These are phyloP conservation scores for Napeogenes sylphis DNA, from an alignment of 2,888 invertebrate species.

Conservation along the genomic window DNA sequence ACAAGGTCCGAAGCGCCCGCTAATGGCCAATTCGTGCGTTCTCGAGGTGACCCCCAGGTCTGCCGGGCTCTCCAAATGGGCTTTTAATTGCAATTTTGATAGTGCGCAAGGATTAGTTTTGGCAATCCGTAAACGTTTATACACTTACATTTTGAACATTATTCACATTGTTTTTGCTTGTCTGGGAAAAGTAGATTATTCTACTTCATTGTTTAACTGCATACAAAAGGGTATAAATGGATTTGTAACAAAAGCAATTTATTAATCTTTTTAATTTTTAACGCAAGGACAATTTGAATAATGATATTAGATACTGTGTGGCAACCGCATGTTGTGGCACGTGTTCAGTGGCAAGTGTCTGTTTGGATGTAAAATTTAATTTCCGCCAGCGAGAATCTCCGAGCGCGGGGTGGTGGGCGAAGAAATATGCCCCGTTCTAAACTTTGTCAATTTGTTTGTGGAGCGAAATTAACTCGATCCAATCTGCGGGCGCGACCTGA, in stretches of 20 bases:
- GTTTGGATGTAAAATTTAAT: conserved; percentile 78
- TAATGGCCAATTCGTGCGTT: conserved; percentile 78
- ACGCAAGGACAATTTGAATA: background rate
- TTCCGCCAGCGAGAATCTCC: conserved; percentile 74
- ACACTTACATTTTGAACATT: conserved; percentile 16
- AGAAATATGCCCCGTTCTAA: conserved; percentile 77
- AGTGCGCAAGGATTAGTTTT: conserved; percentile 69
- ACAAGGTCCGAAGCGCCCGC: conserved; percentile 77
- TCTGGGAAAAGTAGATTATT: no score
- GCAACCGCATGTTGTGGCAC: conserved; percentile 44
- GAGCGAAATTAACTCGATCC: conserved; percentile 78
- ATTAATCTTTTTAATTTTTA: background rate
- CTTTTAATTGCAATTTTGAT: conserved; percentile 77
- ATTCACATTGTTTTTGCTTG: background rate
- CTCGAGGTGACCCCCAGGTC: conserved; percentile 73
- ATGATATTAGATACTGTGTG: conserved; percentile 21
- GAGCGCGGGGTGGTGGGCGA: conserved; percentile 52
- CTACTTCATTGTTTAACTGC: no score
- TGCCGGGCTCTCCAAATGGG: conserved; percentile 68
- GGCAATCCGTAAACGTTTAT: conserved; percentile 22
- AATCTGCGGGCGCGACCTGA: conserved; percentile 72
- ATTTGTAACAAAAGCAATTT: no score
- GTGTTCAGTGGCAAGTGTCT: conserved; percentile 65
- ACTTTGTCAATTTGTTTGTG: conserved; percentile 79
- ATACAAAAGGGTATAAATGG: no score